Evolutionary conservation across 2,888 invertebrate species (phyloP).

Genomic region (Shargacucullia verbasci): DNA sequence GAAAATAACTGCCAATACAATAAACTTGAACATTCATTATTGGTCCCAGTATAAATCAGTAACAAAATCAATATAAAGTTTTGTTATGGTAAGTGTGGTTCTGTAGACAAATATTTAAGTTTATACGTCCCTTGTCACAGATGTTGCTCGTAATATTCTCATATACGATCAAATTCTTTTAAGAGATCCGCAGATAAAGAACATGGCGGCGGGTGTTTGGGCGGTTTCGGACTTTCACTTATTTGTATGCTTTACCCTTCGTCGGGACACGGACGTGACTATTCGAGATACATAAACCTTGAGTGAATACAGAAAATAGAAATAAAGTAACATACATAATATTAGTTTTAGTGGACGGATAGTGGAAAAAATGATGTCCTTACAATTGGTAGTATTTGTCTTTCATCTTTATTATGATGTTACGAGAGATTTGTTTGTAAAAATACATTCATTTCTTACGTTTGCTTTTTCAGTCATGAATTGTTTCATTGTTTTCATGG

Average conservation of each 20-base stretch:
- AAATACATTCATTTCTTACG: too few relatives aligned
- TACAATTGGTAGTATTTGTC: conserved; percentile 61
- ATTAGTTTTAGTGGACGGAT: conserved; percentile 85
- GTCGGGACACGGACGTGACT: conserved; percentile 86
- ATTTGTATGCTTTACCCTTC: conserved; percentile 88
- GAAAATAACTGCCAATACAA: too few relatives aligned
- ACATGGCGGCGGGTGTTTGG: conserved; percentile 85
- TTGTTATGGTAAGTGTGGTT: conserved; percentile 58
- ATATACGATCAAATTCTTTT: conserved; percentile 88
- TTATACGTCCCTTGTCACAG: conserved; percentile 87
- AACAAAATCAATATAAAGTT: conserved; percentile 55
- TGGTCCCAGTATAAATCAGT: conserved; percentile 16
- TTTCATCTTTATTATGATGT: conserved; percentile 54
- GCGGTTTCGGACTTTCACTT: conserved; percentile 87
- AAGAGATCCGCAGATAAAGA: conserved; percentile 88
- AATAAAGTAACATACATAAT: conserved; percentile 89
- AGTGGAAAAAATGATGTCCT: conserved; percentile 72
- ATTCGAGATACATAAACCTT: conserved; percentile 89
- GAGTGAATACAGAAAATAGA: conserved; percentile 89
- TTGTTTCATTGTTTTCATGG: too few relatives aligned
- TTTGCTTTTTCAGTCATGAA: too few relatives aligned
- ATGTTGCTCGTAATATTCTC: conserved; percentile 88
- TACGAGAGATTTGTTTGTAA: conserved; percentile 38
- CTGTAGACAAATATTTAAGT: conserved; percentile 78
- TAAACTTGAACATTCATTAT: background rate